Evolutionary conservation across 2,113 vertebrate genomes (phyloP).

Genomic region (Centropristis striata): DNA sequence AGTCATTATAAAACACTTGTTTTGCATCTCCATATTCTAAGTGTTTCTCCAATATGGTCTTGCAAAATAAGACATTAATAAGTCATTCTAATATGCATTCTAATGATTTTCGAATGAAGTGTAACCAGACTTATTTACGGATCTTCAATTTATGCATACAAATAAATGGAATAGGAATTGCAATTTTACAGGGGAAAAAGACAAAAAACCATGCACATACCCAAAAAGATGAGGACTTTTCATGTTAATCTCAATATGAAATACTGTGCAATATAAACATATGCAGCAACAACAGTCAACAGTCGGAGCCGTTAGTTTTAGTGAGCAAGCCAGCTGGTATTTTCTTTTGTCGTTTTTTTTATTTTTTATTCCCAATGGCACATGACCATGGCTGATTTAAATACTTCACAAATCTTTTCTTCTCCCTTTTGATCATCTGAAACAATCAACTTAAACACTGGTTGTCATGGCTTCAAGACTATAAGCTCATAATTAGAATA

Average conservation of each 20-base stretch:
- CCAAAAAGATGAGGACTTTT: not conserved
- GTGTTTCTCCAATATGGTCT: too few relatives aligned
- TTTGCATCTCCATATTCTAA: too few relatives aligned
- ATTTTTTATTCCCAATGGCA: slow-evolving; percentile 60
- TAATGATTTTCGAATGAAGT: too few relatives aligned
- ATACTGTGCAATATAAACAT: not conserved
- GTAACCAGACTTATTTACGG: too few relatives aligned
- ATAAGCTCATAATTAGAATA: slow-evolving; percentile 70
- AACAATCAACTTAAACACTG: slow-evolving; percentile 66
- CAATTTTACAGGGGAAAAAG: not conserved
- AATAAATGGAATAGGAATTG: too few relatives aligned
- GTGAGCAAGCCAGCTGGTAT: slow-evolving; percentile 19
- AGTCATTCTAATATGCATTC: too few relatives aligned
- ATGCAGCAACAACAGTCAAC: slow-evolving; percentile 2
- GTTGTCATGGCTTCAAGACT: slow-evolving; percentile 78
- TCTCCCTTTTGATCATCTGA: slow-evolving; percentile 54
- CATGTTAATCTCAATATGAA: not conserved
- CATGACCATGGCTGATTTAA: slow-evolving; percentile 57
- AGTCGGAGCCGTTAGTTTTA: slow-evolving; percentile 7
- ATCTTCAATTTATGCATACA: not conserved
- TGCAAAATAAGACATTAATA: too few relatives aligned
- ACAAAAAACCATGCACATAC: not conserved
- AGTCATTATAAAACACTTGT: too few relatives aligned
- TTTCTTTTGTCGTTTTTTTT: slow-evolving; percentile 57
- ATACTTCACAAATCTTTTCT: slow-evolving; percentile 45